Base-by-base conservation (phyloP, 2,113 vertebrate genomes). In the Percina caprodes region DNA sequence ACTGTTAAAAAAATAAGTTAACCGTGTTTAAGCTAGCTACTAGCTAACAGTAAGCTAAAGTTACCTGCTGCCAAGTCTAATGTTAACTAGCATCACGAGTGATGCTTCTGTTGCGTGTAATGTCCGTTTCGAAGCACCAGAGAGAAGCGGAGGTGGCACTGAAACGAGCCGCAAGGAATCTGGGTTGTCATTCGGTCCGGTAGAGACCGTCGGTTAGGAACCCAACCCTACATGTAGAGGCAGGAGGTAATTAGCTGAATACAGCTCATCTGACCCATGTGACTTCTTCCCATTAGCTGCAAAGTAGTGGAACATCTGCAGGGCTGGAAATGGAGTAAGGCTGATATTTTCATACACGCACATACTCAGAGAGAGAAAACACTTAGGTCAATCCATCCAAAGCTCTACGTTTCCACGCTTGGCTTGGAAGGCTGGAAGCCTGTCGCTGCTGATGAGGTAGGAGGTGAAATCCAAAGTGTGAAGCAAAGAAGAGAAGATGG, bases 261-360 rank as follows among this genome's bases (percentile, higher is more conserved):
- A 35, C 2, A 58, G 33, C 23, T 4, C 30, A 30, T 30, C 2
- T 30, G 30, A 30, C 30, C 30, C 30, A 30, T 30, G 0, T 30
- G 30, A 30, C 30, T 30, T 30, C 30, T 30, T 4, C 30, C 30
- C 30, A 30, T 30, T 79, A 83, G 48, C 71, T 62, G 59, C 26
- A 58, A 45, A 76, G 80, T 21, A 67, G 19, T 42, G 66, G 77
- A 67, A 77, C 61, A 66, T 77, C 45, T 67, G 67, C 76, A 71
- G 48, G 52, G 45, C 52, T 30, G 49, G 48, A 62, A 71, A 67
- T 18, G 2, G 48, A 74, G 35, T 69, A 48, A 46, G 58, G 66
- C 74, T 77, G 24, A 82, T 65, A 45, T 78, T 51, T 63, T 39
- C 51, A 3, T n/a, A 39, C 39, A 26, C n/a, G 30, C 11, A 39